A percentile compares a stretch with the other conserved stretches of the same genome.
Conservation (phyloP, 1,140 invertebrate species). For the Coenobita brevimanus region DNA sequence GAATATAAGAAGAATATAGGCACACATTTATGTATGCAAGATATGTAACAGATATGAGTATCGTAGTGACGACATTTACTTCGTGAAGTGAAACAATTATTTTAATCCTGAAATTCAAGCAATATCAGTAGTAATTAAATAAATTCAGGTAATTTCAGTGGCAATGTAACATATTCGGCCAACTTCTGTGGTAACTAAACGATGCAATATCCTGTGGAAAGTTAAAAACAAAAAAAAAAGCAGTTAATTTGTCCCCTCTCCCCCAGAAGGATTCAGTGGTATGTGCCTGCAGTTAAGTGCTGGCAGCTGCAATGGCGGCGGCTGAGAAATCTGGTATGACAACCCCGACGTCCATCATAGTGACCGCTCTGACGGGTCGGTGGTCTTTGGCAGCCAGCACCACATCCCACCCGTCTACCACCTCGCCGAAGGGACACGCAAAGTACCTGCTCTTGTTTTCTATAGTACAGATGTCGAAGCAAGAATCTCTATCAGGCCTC, state of each 20-base stretch:
- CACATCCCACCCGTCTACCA: conserved; percentile 30
- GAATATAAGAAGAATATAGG: too few species aligned
- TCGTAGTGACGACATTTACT: too few species aligned
- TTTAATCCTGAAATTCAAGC: too few species aligned
- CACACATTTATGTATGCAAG: too few species aligned
- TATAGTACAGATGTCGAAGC: conserved; percentile 56
- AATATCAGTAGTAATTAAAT: too few species aligned
- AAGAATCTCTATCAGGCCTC: conserved; percentile 29
- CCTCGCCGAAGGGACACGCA: conserved; percentile 58
- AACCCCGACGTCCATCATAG: conserved; percentile 45
- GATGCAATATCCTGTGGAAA: too few species aligned
- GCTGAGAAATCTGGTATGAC: conserved; percentile 24
- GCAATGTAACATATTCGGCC: too few species aligned
- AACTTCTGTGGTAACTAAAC: too few species aligned
- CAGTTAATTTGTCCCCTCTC: neutral
- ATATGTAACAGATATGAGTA: too few species aligned
- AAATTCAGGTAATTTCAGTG: too few species aligned
- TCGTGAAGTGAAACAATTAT: too few species aligned
- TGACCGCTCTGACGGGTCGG: conserved; percentile 35
- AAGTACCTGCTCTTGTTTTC: conserved; percentile 28
- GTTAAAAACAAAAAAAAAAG: too few species aligned
- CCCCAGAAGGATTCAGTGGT: neutral
- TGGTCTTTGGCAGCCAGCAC: conserved; percentile 8
- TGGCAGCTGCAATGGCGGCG: conserved; percentile 3
- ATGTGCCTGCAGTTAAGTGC: neutral